A percentile compares a stretch with the other conserved stretches of the same genome.
Evolutionary conservation across 2,113 vertebrate species (phyloP).

Genomic region (Colaptes auratus): DNA sequence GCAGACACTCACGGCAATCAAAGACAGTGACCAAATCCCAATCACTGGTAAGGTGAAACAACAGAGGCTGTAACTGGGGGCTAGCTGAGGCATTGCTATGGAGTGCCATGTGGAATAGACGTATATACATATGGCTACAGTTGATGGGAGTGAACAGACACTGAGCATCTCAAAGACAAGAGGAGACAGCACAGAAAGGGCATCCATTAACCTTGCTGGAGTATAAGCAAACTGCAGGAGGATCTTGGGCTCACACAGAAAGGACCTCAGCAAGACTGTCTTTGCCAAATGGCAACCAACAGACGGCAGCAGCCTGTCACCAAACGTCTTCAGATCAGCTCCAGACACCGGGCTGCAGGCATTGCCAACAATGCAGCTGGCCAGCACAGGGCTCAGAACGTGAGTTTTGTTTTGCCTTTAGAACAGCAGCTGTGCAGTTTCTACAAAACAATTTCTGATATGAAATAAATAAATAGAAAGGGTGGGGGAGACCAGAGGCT

Average conservation of each 20-base stretch:
- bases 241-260: neutral
- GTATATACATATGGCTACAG: slow-evolving; percentile 36
- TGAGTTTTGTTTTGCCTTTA: neutral
- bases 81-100: neutral
- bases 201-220: neutral
- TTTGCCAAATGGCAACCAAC: neutral
- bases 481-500: neutral
- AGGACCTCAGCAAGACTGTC: neutral
- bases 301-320: neutral
- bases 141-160: neutral
- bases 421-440: neutral
- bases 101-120: neutral
- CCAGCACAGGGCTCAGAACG: neutral
- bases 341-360: fast-evolving
- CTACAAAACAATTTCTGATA: neutral
- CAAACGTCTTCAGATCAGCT: neutral
- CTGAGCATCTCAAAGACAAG: neutral
- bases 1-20: neutral
- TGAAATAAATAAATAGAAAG: neutral
- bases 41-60: neutral
- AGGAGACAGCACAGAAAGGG: neutral
- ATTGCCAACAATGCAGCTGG: fast-evolving
- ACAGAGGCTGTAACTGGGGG: neutral
- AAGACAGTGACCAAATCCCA: neutral
- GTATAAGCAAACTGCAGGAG: neutral